A percentile compares a stretch with the other conserved stretches of the same genome.
Evolutionary conservation across 2,113 vertebrate species (phyloP).

Genomic region (Sinocyclocheilus maitianheensis): DNA sequence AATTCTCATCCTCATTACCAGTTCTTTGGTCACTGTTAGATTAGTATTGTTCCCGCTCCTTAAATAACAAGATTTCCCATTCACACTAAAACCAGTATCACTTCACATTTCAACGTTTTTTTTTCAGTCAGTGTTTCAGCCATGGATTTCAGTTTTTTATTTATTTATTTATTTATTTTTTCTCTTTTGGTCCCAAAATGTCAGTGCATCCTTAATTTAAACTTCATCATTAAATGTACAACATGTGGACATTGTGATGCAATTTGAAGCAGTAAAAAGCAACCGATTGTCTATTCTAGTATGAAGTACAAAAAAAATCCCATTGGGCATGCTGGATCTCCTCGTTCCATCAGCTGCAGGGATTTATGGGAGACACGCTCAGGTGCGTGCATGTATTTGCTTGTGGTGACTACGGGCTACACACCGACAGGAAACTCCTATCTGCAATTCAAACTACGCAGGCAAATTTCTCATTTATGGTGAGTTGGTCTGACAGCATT

Average conservation of each 20-base stretch:
- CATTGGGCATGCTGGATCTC: not conserved
- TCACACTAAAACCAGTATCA: not conserved
- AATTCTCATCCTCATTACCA: not conserved
- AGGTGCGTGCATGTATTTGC: conserved; percentile 8
- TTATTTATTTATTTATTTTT: too few relatives aligned
- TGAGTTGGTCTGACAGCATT: not conserved
- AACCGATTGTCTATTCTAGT: not conserved
- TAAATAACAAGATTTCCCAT: not conserved
- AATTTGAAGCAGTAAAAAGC: too few relatives aligned
- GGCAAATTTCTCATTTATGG: not conserved
- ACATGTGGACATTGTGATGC: too few relatives aligned
- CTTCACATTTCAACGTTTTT: not conserved
- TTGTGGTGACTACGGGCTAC: not conserved
- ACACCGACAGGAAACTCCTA: not conserved
- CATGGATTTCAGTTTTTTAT: too few relatives aligned
- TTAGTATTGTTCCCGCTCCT: not conserved
- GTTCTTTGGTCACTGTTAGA: not conserved
- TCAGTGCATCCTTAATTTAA: too few relatives aligned
- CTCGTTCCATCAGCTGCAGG: conserved; percentile 3
- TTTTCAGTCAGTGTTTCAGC: too few relatives aligned
- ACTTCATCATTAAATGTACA: too few relatives aligned
- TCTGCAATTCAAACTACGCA: conserved; percentile 25
- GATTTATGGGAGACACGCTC: conserved; percentile 15
- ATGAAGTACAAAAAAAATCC: not conserved
- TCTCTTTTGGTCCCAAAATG: too few relatives aligned